A percentile compares a stretch with the other conserved stretches of the same genome.
Conservation (phyloP, 53 echinoderm and acorn worm genomes). For the Hippasteria phrygiana region DNA sequence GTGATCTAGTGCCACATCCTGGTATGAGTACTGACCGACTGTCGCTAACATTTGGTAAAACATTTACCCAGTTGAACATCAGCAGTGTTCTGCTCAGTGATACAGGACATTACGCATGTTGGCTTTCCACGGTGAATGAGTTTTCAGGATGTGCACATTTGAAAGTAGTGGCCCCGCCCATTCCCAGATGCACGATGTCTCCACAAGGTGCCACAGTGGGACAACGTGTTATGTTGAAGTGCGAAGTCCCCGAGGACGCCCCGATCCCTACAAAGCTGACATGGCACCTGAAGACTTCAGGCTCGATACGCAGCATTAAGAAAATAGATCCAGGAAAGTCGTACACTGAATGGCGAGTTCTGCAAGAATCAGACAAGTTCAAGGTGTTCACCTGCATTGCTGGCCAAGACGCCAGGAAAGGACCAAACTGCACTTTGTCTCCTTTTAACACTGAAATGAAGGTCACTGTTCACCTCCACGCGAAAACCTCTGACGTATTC, state of each 20-base stretch:
- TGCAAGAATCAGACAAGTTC: background rate
- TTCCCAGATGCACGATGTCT: slow-evolving; percentile 10
- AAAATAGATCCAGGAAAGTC: background rate
- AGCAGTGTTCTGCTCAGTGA: background rate
- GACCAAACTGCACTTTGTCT: slow-evolving; percentile 32
- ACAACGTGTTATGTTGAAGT: background rate
- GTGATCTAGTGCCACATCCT: background rate
- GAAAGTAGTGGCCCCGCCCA: slow-evolving; percentile 20
- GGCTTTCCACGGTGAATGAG: background rate
- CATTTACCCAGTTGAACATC: background rate
- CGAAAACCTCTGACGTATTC: too few species aligned
- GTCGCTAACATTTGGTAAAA: background rate
- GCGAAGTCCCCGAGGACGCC: background rate
- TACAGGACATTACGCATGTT: slow-evolving; percentile 13
- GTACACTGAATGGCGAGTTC: background rate
- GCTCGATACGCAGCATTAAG: background rate
- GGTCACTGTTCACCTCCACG: too few species aligned
- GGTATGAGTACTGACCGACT: background rate
- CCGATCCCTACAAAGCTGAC: background rate
- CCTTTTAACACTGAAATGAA: background rate
- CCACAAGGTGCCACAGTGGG: background rate
- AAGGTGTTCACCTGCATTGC: slow-evolving; percentile 17
- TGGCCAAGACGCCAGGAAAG: background rate
- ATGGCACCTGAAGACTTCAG: background rate
- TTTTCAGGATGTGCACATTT: slow-evolving; percentile 38